Base-by-base conservation (phyloP, 1,140 invertebrate species). In the Drosophila seguyi region DNA sequence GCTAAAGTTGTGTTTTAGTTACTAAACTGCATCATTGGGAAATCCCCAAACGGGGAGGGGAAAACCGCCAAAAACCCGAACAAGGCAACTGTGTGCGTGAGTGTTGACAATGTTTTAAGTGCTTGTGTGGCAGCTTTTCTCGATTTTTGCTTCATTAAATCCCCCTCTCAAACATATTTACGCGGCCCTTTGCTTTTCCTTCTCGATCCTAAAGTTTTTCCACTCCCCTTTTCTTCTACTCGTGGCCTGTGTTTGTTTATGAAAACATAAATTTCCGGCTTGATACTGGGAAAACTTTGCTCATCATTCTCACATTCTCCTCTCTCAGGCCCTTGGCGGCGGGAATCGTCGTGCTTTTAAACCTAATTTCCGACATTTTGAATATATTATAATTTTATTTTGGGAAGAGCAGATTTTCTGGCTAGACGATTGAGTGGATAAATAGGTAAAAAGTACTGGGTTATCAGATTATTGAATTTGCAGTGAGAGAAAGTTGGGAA, bases 101-200 rank as follows among this genome's bases (percentile, higher is more conserved):
- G 36, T 88, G 76, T 69, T 80, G 73, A 79, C 84, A 80, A 66
- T 77, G 62, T 83, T 79, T 67, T 67, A 80, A 68, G 73, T 56
- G 69, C 63, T 83, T 65, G 62, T 78, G 63, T 52, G 63, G 48
- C 53, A 67, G 50, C 42, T 56, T 73, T 42, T 8, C 45, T 47
- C 44, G 55, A 68, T 76, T 68, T 67, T 58, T 55, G 47, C 74
- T 76, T 76, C 74, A 76, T 76, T 76, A 76, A 77, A 50, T 44
- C 59, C 16, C 29, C 47, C 56, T 22, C 48, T 18, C 38, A 76
- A 42, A 41, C 41, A 39, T 22, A 57, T 31, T 22, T 34, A 38
- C 11, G 27, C 45, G n/a, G 14, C 31, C 27, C 41, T 20, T 44
- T 22, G n/a, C 13, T 29, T 55, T 62, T 63, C 20, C 27, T 31